phyloP scores from a whole-genome alignment of 2,888 invertebrate species.

The Lasioglossum lativentre region DNA sequence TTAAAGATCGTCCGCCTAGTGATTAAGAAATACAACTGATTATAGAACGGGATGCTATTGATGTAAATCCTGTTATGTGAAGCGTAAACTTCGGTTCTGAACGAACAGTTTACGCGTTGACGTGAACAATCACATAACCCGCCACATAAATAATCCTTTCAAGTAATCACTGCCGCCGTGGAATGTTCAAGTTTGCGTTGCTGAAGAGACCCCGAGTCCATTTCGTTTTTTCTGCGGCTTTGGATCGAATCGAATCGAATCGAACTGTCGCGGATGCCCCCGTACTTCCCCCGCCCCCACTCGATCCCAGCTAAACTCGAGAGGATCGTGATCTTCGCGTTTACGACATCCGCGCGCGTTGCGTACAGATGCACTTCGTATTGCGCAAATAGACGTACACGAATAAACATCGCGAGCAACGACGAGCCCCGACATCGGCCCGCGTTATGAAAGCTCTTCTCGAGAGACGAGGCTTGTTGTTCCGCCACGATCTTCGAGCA shows the following conservation, averaged over 20 bases:
- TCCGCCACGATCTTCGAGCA: background rate
- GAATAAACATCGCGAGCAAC: conserved; percentile 34
- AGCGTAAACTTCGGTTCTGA: background rate
- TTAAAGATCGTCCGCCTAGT: too few relatives aligned
- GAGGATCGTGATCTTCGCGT: conserved; percentile 50
- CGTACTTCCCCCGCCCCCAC: conserved; percentile 13
- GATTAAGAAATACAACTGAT: background rate
- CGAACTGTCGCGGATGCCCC: conserved; percentile 20
- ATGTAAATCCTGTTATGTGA: too few relatives aligned
- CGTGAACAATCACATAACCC: background rate
- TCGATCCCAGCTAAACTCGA: conserved; percentile 45
- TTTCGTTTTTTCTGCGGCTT: background rate
- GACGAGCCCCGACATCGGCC: background rate
- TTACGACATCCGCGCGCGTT: conserved; percentile 49
- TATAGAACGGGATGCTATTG: background rate
- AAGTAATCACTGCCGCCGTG: background rate
- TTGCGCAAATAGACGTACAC: conserved; percentile 46
- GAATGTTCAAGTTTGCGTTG: background rate
- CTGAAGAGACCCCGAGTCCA: background rate
- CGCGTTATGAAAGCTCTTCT: conserved; percentile 30
- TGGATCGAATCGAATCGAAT: conserved; percentile 1
- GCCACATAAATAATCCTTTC: background rate
- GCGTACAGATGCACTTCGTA: conserved; percentile 4
- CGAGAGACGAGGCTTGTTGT: background rate
- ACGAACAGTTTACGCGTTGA: background rate